phyloP scores from a whole-genome alignment of 2,888 invertebrate genomes.

The Pardosa pseudoannulata region DNA sequence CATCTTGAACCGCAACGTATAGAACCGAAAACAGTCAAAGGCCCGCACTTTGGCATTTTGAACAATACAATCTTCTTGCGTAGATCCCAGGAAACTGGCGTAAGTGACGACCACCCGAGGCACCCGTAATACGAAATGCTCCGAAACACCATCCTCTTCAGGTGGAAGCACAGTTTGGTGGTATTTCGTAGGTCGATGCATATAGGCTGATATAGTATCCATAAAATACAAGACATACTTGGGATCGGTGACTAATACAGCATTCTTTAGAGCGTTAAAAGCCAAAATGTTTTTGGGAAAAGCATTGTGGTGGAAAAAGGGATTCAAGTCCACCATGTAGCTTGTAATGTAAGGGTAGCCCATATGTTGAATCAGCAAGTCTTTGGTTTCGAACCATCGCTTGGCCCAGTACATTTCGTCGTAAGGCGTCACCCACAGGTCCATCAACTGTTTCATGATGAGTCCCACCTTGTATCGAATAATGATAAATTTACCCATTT shows the following conservation, averaged over 20 bases:
- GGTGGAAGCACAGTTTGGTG: constrained; percentile 2
- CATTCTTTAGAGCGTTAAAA: constrained; percentile 29
- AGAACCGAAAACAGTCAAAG: constrained; percentile 27
- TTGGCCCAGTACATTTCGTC: constrained; percentile 18
- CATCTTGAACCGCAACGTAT: background rate
- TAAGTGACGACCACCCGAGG: constrained; percentile 9
- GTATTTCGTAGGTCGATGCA: background rate
- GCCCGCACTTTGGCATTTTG: background rate
- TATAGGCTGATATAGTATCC: constrained; percentile 30
- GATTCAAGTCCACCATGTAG: constrained; percentile 16
- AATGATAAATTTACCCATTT: background rate
- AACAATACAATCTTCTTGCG: constrained; percentile 41
- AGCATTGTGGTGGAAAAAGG: too few relatives aligned
- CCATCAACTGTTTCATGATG: too few relatives aligned
- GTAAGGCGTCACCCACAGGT: constrained; percentile 12
- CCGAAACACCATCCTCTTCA: constrained; percentile 1
- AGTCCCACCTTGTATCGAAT: background rate
- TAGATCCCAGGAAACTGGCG: constrained; percentile 24
- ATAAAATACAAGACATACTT: constrained; percentile 30
- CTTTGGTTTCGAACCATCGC: background rate
- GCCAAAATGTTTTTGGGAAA: constrained; percentile 33
- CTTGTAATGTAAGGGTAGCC: constrained; percentile 22
- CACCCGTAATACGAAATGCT: too few relatives aligned
- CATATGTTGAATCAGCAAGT: background rate
- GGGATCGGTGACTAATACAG: background rate